These are phyloP conservation scores for Cheilosia vernalis DNA, from an alignment of 2,888 invertebrate species.

Conservation along the genomic window DNA sequence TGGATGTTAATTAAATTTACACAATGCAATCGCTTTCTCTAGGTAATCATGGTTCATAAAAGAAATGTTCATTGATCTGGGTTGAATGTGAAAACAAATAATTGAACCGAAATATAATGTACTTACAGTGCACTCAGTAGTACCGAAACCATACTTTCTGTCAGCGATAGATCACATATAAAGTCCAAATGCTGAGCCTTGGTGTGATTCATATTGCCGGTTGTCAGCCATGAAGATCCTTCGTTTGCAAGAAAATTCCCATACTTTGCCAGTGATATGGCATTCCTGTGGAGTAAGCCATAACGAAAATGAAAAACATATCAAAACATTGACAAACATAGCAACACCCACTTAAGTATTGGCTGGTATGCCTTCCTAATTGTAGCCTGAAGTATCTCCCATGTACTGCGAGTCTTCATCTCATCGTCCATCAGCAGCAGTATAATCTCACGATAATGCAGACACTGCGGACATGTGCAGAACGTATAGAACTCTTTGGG, in stretches of 20 bases:
- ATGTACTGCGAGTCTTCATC: constrained; percentile 82
- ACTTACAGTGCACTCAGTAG: constrained; percentile 82
- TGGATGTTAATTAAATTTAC: no score
- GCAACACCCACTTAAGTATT: constrained; percentile 79
- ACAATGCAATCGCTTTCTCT: no score
- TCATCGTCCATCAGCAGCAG: constrained; percentile 82
- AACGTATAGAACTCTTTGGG: constrained; percentile 82
- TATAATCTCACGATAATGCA: constrained; percentile 82
- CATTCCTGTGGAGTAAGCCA: constrained; percentile 77
- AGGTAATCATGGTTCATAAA: no score
- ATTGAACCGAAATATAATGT: neutral
- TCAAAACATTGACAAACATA: neutral
- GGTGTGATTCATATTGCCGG: constrained; percentile 81
- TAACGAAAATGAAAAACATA: neutral
- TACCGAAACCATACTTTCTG: constrained; percentile 83
- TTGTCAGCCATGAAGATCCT: constrained; percentile 81
- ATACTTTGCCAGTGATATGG: constrained; percentile 81
- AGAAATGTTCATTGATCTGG: no score
- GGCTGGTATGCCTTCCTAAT: constrained; percentile 82
- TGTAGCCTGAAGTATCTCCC: constrained; percentile 81
- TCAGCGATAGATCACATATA: constrained; percentile 82
- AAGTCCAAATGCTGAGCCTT: constrained; percentile 82
- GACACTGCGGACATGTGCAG: constrained; percentile 82
- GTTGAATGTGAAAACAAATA: neutral
- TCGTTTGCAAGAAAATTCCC: constrained; percentile 81